phyloP scores from a whole-genome alignment of 1,140 invertebrate genomes.

The Trinorchestia longiramus region DNA sequence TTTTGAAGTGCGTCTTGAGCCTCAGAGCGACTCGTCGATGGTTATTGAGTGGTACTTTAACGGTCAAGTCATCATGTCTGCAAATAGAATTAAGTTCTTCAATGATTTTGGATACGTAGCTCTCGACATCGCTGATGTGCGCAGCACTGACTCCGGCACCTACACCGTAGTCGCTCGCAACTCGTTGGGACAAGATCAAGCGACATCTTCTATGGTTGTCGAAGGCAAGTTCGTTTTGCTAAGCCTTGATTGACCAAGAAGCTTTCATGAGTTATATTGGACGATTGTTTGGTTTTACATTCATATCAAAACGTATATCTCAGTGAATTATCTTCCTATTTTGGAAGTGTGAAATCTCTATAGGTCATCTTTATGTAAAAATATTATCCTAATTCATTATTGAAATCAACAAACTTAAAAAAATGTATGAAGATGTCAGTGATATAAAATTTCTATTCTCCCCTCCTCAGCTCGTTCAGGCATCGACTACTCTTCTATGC shows the following conservation, averaged over 20 bases:
- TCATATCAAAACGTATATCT: too few relatives aligned
- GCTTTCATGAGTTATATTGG: not conserved
- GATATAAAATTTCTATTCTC: not conserved
- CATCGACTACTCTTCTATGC: constrained; percentile 89
- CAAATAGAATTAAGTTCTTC: constrained; percentile 90
- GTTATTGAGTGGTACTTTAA: constrained; percentile 91
- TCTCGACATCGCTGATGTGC: constrained; percentile 90
- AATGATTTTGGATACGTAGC: constrained; percentile 96
- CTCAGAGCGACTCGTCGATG: constrained; percentile 90
- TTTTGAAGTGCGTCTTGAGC: constrained; percentile 95
- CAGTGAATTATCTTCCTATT: too few relatives aligned
- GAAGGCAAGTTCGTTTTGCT: constrained; percentile 74
- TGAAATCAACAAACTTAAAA: not conserved
- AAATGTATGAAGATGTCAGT: not conserved
- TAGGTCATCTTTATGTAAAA: not conserved
- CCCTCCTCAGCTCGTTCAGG: constrained; percentile 73
- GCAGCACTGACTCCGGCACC: constrained; percentile 85
- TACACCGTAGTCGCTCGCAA: constrained; percentile 92
- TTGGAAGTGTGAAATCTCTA: too few relatives aligned
- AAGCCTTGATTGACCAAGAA: not conserved
- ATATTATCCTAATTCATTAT: not conserved
- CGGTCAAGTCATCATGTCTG: constrained; percentile 73
- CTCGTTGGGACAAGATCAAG: constrained; percentile 84
- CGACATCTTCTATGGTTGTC: constrained; percentile 85
- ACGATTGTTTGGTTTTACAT: not conserved